Evolutionary conservation across 64 coral and sea anemone species (phyloP).

Genomic region (Montipora cactus): DNA sequence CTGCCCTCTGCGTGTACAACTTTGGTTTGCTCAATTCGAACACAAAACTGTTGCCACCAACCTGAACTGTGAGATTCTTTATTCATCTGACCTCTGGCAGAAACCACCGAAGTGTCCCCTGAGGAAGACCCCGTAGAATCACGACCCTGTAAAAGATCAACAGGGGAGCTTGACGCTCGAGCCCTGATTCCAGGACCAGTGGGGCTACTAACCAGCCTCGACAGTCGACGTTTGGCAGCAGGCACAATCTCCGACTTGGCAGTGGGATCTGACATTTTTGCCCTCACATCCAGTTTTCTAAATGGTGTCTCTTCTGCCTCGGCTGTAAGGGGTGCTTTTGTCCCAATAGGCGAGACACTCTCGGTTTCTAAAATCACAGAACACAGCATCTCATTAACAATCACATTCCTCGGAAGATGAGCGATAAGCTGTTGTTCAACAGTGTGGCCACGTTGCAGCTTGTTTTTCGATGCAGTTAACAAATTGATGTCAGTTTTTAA

Average conservation of each 20-base stretch:
- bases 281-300: neutral
- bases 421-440: neutral
- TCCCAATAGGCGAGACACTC: neutral
- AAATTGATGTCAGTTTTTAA: no score
- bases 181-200: neutral
- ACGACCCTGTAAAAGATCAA: neutral
- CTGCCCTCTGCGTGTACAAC: no score
- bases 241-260: neutral
- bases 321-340: neutral
- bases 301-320: conserved; percentile 4
- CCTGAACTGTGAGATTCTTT: conserved; percentile 3
- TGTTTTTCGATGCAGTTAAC: no score
- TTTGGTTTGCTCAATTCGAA: no score
- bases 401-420: no score
- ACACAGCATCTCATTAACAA: neutral
- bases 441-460: neutral
- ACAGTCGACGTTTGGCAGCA: conserved; percentile 1
- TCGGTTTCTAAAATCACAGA: conserved; percentile 16
- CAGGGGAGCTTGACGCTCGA: neutral
- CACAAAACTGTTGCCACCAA: neutral
- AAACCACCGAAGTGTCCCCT: conserved; percentile 4
- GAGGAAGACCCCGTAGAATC: neutral
- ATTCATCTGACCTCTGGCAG: conserved; percentile 19
- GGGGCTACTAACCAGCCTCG: conserved; percentile 9
- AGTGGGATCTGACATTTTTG: conserved; percentile 10